Evolutionary conservation across 1,140 invertebrate genomes (phyloP).

Genomic region (Pseudomyrmex gracilis): DNA sequence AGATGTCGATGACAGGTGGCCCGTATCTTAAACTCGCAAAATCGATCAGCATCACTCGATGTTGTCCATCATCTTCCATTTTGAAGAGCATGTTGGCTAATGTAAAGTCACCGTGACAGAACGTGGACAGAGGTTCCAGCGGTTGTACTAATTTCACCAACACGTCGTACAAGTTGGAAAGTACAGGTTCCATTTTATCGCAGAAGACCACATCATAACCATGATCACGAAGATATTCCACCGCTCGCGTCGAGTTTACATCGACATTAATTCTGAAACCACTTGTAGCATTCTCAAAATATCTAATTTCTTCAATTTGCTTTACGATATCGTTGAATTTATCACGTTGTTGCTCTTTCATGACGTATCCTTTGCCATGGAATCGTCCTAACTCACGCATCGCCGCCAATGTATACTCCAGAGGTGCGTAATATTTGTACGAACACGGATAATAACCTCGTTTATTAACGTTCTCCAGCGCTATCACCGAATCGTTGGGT

Average conservation of each 20-base stretch:
- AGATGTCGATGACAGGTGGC: constrained; percentile 81
- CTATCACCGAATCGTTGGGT: constrained; percentile 63
- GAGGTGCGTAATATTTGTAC: constrained; percentile 34
- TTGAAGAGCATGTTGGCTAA: constrained; percentile 81
- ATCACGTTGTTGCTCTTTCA: constrained; percentile 74
- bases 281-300: neutral
- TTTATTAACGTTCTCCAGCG: constrained; percentile 76
- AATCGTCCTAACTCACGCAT: constrained; percentile 79
- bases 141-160: constrained; percentile 51
- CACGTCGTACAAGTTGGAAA: constrained; percentile 45
- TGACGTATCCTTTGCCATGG: constrained; percentile 79
- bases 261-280: neutral
- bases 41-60: constrained; percentile 80
- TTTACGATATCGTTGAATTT: constrained; percentile 75
- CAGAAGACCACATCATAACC: constrained; percentile 67
- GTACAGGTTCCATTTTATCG: constrained; percentile 63
- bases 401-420: constrained; percentile 75
- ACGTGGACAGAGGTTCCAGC: constrained; percentile 75
- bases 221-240: constrained; percentile 52
- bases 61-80: constrained; percentile 37
- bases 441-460: constrained; percentile 54
- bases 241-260: neutral
- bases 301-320: constrained; percentile 65
- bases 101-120: constrained; percentile 83
- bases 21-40: constrained; percentile 79